Base-by-base conservation (phyloP, 92 coral and sea anemone species). In the Metridium senile region DNA sequence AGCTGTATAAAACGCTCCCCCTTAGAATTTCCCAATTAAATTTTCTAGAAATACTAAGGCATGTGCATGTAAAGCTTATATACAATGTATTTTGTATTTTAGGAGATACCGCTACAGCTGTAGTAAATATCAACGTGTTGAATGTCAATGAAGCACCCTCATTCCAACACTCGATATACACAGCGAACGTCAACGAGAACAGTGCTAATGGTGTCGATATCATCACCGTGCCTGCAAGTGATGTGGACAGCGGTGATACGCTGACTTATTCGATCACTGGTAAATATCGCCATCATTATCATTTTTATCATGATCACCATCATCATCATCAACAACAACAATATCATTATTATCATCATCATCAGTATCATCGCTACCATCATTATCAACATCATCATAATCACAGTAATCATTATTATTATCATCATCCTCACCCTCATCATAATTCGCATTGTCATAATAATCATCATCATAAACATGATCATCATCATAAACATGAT, bases 121-220 rank as follows among this genome's bases (percentile, higher is more conserved):
- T 80, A 13, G 86, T 85, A 3, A 80, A 72, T 26, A 85, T 85
- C 67, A 74, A 80, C 4, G 59, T 80, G 1, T 76, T 57, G n/a
- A 67, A 85, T 54, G 85, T 85, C 4, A 85, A 85, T 33, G 89
- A 85, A 63, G 82, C 82, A n/a, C 89, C 89, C 1, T 67, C 82
- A 75, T 85, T 85, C 62, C 74, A 80, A 49, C 74, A 73, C 7
- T 49, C 82, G 1, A 73, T 86, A 17, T 85, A 85, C 89, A 85
- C 82, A 17, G 86, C 81, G 25, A 64, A 29, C 18, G 81, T 85
- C 39, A 51, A 78, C 34, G 89, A 85, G 63, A 85, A 85, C 75
- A 85, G 89, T 18, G 86, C 51, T 16, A 80, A 61, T 85, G 89
- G 89, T 27, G 72, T 66, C 0, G 89, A 85, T 30, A 39, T 85